Conservation (phyloP, 2,113 vertebrate genomes). For the Phyllostomus hastatus region DNA sequence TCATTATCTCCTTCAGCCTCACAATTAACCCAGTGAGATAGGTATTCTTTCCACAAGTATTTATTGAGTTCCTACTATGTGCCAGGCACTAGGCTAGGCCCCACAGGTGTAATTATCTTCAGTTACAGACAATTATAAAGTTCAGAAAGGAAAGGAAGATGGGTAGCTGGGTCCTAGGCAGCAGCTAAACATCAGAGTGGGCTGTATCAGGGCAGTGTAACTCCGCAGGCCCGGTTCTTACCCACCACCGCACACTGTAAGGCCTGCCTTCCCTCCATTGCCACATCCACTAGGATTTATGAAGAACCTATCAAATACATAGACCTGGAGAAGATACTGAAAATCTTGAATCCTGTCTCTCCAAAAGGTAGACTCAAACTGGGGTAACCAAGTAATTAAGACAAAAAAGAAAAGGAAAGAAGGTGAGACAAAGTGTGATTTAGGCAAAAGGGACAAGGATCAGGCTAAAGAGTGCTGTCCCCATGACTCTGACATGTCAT, state of each 20-base stretch:
- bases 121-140: not conserved
- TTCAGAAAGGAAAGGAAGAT: not conserved
- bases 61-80: not conserved
- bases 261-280: not conserved
- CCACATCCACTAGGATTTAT: not conserved
- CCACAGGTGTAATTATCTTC: not conserved
- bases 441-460: not conserved
- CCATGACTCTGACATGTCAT: not conserved
- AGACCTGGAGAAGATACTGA: not conserved
- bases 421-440: not conserved
- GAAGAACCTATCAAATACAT: not conserved
- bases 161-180: not conserved
- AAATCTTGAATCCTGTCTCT: not conserved
- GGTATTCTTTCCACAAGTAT: not conserved
- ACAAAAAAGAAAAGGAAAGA: not conserved
- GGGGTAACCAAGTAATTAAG: not conserved
- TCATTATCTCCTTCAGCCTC: constrained; percentile 13
- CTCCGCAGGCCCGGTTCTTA: not conserved
- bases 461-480: not conserved
- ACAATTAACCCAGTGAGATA: not conserved
- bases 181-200: not conserved
- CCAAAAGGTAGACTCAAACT: not conserved
- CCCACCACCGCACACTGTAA: not conserved
- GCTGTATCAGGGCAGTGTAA: not conserved
- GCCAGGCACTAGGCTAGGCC: not conserved